Evolutionary conservation across 1,140 invertebrate genomes (phyloP).

Genomic region (Heliconius nattereri): DNA sequence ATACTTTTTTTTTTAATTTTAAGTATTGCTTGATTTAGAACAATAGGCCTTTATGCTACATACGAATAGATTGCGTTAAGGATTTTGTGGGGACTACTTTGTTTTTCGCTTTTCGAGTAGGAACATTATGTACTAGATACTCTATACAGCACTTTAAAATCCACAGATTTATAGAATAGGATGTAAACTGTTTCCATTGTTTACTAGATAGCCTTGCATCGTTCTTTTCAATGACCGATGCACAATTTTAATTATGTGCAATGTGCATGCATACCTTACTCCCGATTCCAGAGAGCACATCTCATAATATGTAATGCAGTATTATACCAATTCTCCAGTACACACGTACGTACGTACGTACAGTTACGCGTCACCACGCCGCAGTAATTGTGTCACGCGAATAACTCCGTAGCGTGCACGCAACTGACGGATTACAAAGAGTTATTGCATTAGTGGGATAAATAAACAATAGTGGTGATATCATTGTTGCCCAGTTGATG

Average conservation of each 20-base stretch:
- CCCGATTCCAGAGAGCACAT: too few relatives aligned
- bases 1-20: not conserved
- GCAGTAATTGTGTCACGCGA: constrained; percentile 44
- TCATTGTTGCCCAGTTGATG: not conserved
- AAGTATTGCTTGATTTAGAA: not conserved
- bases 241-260: not conserved
- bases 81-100: not conserved
- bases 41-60: not conserved
- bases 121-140: too few relatives aligned
- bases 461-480: constrained; percentile 23
- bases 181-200: not conserved
- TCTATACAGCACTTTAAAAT: too few relatives aligned
- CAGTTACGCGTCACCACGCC: constrained; percentile 38
- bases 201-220: not conserved
- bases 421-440: constrained; percentile 38
- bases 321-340: constrained; percentile 34
- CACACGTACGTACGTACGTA: constrained; percentile 16
- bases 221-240: not conserved
- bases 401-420: constrained; percentile 30
- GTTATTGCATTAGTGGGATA: constrained; percentile 22
- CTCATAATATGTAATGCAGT: not conserved
- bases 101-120: too few relatives aligned
- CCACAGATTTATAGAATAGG: too few relatives aligned
- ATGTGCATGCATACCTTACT: not conserved
- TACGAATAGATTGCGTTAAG: not conserved